Conservation (phyloP, 2,888 invertebrate species). For the Nysson spinosus region DNA sequence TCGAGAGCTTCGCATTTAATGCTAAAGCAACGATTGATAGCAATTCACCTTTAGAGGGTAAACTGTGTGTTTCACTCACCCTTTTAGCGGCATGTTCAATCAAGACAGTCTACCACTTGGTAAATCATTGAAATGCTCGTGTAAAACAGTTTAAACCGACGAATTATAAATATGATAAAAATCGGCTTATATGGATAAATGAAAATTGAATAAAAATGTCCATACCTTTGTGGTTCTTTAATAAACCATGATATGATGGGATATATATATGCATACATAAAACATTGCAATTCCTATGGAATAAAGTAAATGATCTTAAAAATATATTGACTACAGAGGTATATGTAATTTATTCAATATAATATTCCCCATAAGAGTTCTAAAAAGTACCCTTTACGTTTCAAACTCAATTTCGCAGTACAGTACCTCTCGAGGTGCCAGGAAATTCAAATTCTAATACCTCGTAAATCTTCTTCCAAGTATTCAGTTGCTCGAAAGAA, state of each 20-base stretch:
- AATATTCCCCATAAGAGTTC: neutral
- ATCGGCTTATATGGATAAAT: too few species aligned
- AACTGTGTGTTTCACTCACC: constrained; percentile 12
- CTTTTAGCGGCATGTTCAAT: neutral
- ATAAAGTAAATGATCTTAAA: neutral
- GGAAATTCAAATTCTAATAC: constrained; percentile 55
- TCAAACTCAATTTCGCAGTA: constrained; percentile 20
- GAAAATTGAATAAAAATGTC: too few species aligned
- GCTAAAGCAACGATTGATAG: constrained; percentile 35
- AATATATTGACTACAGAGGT: neutral
- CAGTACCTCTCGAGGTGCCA: constrained; percentile 13
- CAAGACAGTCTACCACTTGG: constrained; percentile 5
- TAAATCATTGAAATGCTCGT: too few species aligned
- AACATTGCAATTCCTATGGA: too few species aligned
- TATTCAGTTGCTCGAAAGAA: constrained; percentile 35
- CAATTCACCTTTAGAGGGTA: constrained; percentile 12
- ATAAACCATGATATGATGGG: too few species aligned
- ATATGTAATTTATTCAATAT: neutral
- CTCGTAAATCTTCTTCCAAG: constrained; percentile 18
- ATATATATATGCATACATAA: too few species aligned
- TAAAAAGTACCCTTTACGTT: constrained; percentile 6
- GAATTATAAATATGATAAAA: too few species aligned
- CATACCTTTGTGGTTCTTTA: too few species aligned
- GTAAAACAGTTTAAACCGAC: neutral
- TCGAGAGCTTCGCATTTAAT: constrained; percentile 27